phyloP scores from a whole-genome alignment of 2,888 invertebrate species.

The Pandemis corylana region DNA sequence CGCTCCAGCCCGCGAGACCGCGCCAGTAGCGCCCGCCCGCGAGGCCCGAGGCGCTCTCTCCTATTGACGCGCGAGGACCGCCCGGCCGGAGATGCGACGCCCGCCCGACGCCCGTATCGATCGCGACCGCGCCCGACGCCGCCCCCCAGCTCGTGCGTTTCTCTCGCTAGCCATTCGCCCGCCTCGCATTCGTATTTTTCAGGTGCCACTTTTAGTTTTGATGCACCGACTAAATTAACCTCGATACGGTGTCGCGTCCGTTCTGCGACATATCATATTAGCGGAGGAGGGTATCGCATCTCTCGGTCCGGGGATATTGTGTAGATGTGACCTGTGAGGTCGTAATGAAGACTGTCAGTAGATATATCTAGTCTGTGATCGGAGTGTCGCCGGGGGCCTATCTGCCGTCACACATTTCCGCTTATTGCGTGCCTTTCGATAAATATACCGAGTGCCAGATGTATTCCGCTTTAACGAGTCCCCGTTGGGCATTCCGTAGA shows the following conservation, averaged over 20 bases:
- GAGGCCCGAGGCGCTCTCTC: slow-evolving; percentile 45
- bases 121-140: slow-evolving; percentile 11
- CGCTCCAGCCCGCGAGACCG: slow-evolving; percentile 45
- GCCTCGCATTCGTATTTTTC: slow-evolving; percentile 16
- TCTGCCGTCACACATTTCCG: slow-evolving; percentile 81
- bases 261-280: slow-evolving; percentile 15
- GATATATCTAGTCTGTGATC: slow-evolving; percentile 84
- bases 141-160: background rate
- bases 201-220: background rate
- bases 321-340: slow-evolving; percentile 72
- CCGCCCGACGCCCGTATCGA: background rate
- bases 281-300: slow-evolving; percentile 55
- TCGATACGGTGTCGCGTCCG: slow-evolving; percentile 5
- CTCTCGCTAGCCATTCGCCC: slow-evolving; percentile 31
- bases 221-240: slow-evolving; percentile 12
- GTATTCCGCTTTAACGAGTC: slow-evolving; percentile 62
- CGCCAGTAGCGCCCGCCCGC: slow-evolving; percentile 52
- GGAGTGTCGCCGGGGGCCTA: slow-evolving; percentile 83
- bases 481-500: slow-evolving; percentile 45
- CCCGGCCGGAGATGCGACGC: slow-evolving; percentile 22
- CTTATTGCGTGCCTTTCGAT: slow-evolving; percentile 84
- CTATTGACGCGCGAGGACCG: slow-evolving; percentile 43
- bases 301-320: slow-evolving; percentile 60
- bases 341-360: slow-evolving; percentile 80
- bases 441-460: slow-evolving; percentile 74